Evolutionary conservation across 2,888 invertebrate genomes (phyloP), one percentile per base, ranked within the genome.

Genomic region (Galeruca laticollis): DNA sequence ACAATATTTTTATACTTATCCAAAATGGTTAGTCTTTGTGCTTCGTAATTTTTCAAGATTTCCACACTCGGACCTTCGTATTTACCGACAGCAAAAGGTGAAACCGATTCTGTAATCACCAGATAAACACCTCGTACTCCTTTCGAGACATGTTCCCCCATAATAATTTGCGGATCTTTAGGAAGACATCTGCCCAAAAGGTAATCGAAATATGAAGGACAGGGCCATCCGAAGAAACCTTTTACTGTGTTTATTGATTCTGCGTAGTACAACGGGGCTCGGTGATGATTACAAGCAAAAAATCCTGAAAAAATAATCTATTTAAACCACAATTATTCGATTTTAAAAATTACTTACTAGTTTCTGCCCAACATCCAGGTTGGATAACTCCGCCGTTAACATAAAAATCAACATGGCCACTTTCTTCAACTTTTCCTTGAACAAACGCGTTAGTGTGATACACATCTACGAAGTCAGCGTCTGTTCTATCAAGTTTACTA

Each of bases 381-480:
- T 93, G 92, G 47, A 88, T 85, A 26, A 90, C 86, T 0, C 93
- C 93, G 0, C 93, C 93, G 77, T 93, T 93, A 81, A 92, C 87
- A 77, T 91, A 93, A 80, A 92, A 93, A 78, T 93, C 93, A 0
- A 90, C 88, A 79, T 92, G 91, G 0, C 93, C 93, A 74, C 89
- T 88, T 37, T 88, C 85, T 75, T 91, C 89, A 18, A 90, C 82
- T 76, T 90, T 89, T 0, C 93, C 93, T 77, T 92, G 90, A 0
- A 91, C 83, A 73, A 92, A 87, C 0, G 91, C 91, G 78, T 92
- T 92, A 0, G 92, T 92, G 77, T 93, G 93, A 61, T 92, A 87
- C 1, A 92, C 89, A 79, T 93, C 93, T 0, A 93, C 93, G 78
- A 91, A 92, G 3, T 86, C 81, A 0, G 92, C 93, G 78, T 93